Conservation (phyloP, 2,113 vertebrate genomes). For the Chionodraco myersi region DNA sequence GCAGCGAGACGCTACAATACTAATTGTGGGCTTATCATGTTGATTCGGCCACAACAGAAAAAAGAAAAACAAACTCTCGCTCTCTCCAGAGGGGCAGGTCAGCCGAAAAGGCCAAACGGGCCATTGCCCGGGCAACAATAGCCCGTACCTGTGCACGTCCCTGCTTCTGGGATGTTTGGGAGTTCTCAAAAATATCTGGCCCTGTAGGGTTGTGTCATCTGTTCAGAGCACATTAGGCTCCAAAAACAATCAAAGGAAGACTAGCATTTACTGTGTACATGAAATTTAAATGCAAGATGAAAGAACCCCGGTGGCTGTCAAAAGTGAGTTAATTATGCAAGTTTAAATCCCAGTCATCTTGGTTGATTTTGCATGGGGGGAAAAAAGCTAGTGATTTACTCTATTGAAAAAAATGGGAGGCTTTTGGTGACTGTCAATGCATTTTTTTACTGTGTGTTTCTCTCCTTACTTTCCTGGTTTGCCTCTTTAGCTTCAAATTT, state of each 20-base stretch:
- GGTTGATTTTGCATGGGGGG: constrained; percentile 8
- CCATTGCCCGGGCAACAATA: too few species aligned
- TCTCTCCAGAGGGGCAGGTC: too few species aligned
- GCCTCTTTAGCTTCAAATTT: not conserved
- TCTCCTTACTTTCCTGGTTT: not conserved
- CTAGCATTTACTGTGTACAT: constrained; percentile 27
- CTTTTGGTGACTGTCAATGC: not conserved
- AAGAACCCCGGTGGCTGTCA: constrained; percentile 1
- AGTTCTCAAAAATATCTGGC: constrained; percentile 60
- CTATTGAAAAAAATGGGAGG: not conserved
- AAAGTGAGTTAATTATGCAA: constrained; percentile 12
- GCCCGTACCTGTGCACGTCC: too few species aligned
- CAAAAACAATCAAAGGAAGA: constrained; percentile 52
- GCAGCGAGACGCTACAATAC: too few species aligned
- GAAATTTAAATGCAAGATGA: constrained; percentile 37
- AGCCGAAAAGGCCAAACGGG: too few species aligned
- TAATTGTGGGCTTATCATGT: too few species aligned
- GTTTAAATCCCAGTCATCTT: constrained; percentile 18
- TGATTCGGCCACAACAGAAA: too few species aligned
- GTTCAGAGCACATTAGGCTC: constrained; percentile 45
- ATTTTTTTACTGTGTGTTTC: not conserved
- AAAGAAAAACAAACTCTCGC: too few species aligned
- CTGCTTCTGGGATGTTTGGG: constrained; percentile 61
- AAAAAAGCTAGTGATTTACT: not conserved
- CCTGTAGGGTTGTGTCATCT: constrained; percentile 61